A percentile compares a stretch with the other conserved stretches of the same genome.
Evolutionary conservation across 2,888 invertebrate genomes (phyloP).

Genomic region (Autographa gamma): DNA sequence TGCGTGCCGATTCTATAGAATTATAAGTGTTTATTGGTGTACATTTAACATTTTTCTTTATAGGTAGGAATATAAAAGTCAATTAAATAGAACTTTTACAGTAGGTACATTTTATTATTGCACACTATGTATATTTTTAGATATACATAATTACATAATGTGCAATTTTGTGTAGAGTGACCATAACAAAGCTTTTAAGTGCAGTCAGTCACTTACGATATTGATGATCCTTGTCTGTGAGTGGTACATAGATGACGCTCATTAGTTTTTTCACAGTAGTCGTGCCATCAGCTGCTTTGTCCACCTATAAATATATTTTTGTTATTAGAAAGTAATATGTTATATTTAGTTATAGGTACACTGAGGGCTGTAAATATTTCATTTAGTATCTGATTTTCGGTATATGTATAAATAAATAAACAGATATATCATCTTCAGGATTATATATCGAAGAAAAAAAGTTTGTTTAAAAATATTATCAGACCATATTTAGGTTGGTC

Average conservation of each 20-base stretch:
- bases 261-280: constrained; percentile 94
- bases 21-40: not conserved
- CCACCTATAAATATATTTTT: constrained; percentile 89
- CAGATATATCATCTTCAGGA: too few species aligned
- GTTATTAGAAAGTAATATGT: too few species aligned
- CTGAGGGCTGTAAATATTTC: too few species aligned
- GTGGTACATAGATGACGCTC: constrained; percentile 98
- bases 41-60: not conserved
- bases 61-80: not conserved
- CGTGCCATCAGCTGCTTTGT: constrained; percentile 95
- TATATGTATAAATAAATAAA: too few species aligned
- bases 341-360: too few species aligned
- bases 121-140: not conserved
- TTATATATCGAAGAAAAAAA: too few species aligned
- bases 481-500: too few species aligned
- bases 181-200: constrained; percentile 13
- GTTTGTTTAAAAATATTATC: too few species aligned
- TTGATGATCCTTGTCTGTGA: constrained; percentile 92
- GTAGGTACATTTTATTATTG: not conserved
- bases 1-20: not conserved
- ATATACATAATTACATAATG: too few species aligned
- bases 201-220: constrained; percentile 85
- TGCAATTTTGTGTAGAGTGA: constrained; percentile 8
- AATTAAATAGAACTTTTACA: not conserved
- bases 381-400: too few species aligned